Conservation (phyloP, 2,888 invertebrate genomes). For the Cheilosia vulpina region DNA sequence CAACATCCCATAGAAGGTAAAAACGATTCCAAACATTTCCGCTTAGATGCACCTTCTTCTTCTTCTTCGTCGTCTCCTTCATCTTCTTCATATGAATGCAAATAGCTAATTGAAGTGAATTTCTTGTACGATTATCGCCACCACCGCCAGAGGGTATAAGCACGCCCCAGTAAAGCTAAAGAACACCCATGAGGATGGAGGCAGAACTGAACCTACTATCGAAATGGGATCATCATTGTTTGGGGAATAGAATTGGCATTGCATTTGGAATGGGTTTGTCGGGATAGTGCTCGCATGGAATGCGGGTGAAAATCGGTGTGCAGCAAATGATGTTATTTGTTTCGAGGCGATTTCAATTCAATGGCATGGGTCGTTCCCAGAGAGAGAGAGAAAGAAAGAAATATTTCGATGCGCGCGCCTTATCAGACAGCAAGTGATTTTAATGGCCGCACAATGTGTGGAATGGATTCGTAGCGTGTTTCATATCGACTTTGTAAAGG, state of each 20-base stretch:
- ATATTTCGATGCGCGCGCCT: constrained; percentile 10
- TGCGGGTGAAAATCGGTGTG: constrained; percentile 42
- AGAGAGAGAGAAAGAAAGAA: background rate
- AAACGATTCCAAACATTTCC: constrained; percentile 67
- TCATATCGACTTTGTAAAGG: background rate
- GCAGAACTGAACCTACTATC: constrained; percentile 52
- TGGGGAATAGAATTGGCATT: constrained; percentile 46
- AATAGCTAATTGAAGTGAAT: constrained; percentile 73
- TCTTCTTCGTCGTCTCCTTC: too few species aligned
- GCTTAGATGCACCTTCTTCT: constrained; percentile 61
- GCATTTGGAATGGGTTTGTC: constrained; percentile 23
- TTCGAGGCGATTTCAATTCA: constrained; percentile 62
- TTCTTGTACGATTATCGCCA: constrained; percentile 64
- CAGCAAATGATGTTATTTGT: constrained; percentile 67
- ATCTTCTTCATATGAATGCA: constrained; percentile 50
- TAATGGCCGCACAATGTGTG: background rate
- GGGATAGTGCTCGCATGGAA: constrained; percentile 37
- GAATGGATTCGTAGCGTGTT: background rate
- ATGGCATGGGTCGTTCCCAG: constrained; percentile 58
- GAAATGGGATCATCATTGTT: constrained; percentile 72
- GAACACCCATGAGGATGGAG: constrained; percentile 73
- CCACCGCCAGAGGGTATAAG: constrained; percentile 18
- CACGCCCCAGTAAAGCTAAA: constrained; percentile 15
- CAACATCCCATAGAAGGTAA: constrained; percentile 49
- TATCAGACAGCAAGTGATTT: constrained; percentile 24